Percentiles rank a stretch among this genome's conserved stretches.
These are phyloP conservation scores for Zaprionus vittiger DNA, from an alignment of 1,140 invertebrate species.

Conservation along the genomic window DNA sequence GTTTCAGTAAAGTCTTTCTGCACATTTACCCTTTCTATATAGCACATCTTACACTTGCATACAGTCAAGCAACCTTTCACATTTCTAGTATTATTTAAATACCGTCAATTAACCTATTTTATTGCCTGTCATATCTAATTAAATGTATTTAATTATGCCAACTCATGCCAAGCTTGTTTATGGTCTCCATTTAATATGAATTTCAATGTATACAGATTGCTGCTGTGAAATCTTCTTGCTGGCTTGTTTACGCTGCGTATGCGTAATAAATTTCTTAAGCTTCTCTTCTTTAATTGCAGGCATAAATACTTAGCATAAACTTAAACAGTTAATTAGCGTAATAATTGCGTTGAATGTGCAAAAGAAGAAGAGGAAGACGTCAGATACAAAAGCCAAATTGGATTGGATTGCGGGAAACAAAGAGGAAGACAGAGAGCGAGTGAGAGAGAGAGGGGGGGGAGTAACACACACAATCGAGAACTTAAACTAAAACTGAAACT, in stretches of 20 bases:
- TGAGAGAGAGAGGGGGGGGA: constrained; percentile 1
- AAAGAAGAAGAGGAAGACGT: constrained; percentile 6
- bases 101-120: not conserved
- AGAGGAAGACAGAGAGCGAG: constrained; percentile 13
- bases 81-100: not conserved
- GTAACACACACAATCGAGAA: constrained; percentile 35
- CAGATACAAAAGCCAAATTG: constrained; percentile 43
- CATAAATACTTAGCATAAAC: constrained; percentile 78
- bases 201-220: not conserved
- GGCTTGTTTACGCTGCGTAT: constrained; percentile 30
- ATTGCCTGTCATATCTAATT: not conserved
- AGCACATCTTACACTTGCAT: too few relatives aligned
- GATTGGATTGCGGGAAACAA: constrained; percentile 28
- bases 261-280: constrained; percentile 30
- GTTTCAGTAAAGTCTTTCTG: not conserved
- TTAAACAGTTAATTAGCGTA: constrained; percentile 77
- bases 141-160: constrained; percentile 7
- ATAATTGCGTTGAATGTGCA: constrained; percentile 69
- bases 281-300: constrained; percentile 49
- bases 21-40: not conserved
- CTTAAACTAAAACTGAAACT: constrained; percentile 65
- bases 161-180: not conserved
- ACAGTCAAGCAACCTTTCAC: not conserved
- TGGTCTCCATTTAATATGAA: not conserved
- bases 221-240: not conserved